Evolutionary conservation across 2,797 vertebrate species (phyloP).

Genomic region (Cyprinodon diabolis): DNA sequence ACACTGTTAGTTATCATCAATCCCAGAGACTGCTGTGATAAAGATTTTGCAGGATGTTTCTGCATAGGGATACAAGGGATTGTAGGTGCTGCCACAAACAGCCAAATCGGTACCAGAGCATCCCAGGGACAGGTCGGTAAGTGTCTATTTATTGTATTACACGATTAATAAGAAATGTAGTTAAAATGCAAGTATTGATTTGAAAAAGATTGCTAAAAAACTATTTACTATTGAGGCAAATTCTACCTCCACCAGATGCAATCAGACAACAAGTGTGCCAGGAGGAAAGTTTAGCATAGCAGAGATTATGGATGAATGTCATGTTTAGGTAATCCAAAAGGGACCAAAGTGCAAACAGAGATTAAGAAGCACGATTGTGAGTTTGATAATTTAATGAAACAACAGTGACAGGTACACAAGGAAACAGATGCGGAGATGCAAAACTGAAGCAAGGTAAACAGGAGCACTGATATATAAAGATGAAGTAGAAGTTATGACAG

Average conservation of each 20-base stretch:
- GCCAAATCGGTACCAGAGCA: not conserved
- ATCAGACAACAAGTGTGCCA: not conserved
- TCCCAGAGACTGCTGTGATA: conserved; percentile 28
- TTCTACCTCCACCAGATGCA: not conserved
- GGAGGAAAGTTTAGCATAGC: not conserved
- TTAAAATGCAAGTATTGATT: not conserved
- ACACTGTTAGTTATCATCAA: conserved; percentile 45
- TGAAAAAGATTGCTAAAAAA: not conserved
- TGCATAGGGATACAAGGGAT: not conserved
- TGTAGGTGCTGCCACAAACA: too few relatives aligned
- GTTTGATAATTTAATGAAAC: too few relatives aligned
- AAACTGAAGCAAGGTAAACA: too few relatives aligned
- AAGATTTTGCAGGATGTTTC: conserved; percentile 15
- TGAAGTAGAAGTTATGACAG: too few relatives aligned
- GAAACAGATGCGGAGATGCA: too few relatives aligned
- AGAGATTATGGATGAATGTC: too few relatives aligned
- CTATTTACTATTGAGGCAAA: not conserved
- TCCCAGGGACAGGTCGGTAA: not conserved
- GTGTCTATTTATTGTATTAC: not conserved
- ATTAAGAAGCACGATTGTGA: too few relatives aligned
- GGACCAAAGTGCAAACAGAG: too few relatives aligned
- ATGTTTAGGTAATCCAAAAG: too few relatives aligned
- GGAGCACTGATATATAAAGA: too few relatives aligned
- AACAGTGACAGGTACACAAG: too few relatives aligned
- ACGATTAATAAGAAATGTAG: not conserved